phyloP scores from a whole-genome alignment of 2,113 vertebrate species.

The Salvelinus sp. region DNA sequence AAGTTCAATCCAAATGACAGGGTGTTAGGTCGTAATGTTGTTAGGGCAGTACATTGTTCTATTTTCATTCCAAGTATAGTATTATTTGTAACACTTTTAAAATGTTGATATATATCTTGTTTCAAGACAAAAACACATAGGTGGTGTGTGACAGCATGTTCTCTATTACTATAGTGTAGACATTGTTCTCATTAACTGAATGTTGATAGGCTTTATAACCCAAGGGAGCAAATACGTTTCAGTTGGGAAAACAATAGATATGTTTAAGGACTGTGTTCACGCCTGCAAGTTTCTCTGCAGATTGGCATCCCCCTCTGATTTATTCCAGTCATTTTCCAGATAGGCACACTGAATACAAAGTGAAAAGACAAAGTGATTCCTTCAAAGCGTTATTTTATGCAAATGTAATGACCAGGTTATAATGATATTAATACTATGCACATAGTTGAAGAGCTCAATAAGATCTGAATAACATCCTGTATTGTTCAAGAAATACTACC shows the following conservation, averaged over 20 bases:
- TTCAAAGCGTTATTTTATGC: conserved; percentile 44
- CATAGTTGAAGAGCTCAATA: conserved; percentile 28
- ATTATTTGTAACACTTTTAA: too few species aligned
- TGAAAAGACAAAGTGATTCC: conserved; percentile 29
- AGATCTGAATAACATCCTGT: conserved; percentile 13
- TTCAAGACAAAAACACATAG: too few species aligned
- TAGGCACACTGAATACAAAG: conserved; percentile 37
- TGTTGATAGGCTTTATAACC: conserved; percentile 19
- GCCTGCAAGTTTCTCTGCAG: conserved; percentile 29
- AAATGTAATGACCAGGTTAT: conserved; percentile 39
- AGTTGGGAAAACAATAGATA: conserved; percentile 19
- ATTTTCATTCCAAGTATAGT: too few species aligned
- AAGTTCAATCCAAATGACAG: too few species aligned
- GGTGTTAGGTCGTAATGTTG: too few species aligned
- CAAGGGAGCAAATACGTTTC: conserved; percentile 25
- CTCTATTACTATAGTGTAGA: not conserved
- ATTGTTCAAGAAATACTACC: conserved; percentile 13
- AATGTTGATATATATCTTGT: too few species aligned
- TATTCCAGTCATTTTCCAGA: conserved; percentile 35
- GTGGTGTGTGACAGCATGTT: too few species aligned
- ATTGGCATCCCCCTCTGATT: conserved; percentile 29
- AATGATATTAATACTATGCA: conserved; percentile 44
- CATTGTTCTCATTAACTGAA: not conserved
- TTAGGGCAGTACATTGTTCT: too few species aligned
- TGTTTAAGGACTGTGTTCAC: conserved; percentile 40